These are phyloP conservation scores for Platycheirus rosarum DNA, from an alignment of 2,888 invertebrate genomes.

Conservation along the genomic window DNA sequence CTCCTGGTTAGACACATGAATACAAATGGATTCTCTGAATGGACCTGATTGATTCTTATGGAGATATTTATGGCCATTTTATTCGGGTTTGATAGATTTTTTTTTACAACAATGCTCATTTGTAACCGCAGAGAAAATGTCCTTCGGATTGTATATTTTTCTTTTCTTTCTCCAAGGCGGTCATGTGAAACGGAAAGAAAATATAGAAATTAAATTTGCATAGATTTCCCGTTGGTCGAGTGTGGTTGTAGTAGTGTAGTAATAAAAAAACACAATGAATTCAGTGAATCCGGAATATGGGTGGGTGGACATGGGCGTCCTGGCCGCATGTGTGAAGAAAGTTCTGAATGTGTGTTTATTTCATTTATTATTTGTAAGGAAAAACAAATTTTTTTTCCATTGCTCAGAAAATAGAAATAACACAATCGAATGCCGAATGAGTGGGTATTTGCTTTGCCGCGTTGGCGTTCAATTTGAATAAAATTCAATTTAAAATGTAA, in stretches of 20 bases:
- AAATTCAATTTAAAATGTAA: slow-evolving; percentile 75
- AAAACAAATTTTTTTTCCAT: slow-evolving; percentile 59
- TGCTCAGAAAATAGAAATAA: slow-evolving; percentile 43
- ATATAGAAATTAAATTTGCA: slow-evolving; percentile 75
- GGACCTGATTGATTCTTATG: slow-evolving; percentile 81
- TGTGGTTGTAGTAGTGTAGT: slow-evolving; percentile 65
- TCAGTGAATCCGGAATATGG: slow-evolving; percentile 32
- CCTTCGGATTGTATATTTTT: slow-evolving; percentile 38
- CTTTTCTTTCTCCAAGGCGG: slow-evolving; percentile 45
- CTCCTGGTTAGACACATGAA: slow-evolving; percentile 77
- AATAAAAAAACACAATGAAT: slow-evolving; percentile 68
- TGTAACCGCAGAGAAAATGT: slow-evolving; percentile 66
- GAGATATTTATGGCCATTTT: slow-evolving; percentile 76
- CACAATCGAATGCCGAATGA: slow-evolving; percentile 29
- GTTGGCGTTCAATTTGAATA: slow-evolving; percentile 75
- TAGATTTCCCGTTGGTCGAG: slow-evolving; percentile 70
- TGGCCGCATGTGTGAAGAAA: slow-evolving; percentile 64
- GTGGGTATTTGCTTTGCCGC: slow-evolving; percentile 31
- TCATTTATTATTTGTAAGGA: slow-evolving; percentile 66
- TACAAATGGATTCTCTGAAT: slow-evolving; percentile 81
- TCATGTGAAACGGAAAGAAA: slow-evolving; percentile 71
- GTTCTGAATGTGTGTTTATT: slow-evolving; percentile 55
- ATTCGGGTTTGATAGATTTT: slow-evolving; percentile 71
- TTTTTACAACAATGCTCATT: slow-evolving; percentile 27
- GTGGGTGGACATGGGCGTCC: background rate